Evolutionary conservation across 30 jellyfish, hydroid and myxozoan genomes (phyloP), one percentile per base, ranked within the genome.

Genomic region (Aurelia sp.): DNA sequence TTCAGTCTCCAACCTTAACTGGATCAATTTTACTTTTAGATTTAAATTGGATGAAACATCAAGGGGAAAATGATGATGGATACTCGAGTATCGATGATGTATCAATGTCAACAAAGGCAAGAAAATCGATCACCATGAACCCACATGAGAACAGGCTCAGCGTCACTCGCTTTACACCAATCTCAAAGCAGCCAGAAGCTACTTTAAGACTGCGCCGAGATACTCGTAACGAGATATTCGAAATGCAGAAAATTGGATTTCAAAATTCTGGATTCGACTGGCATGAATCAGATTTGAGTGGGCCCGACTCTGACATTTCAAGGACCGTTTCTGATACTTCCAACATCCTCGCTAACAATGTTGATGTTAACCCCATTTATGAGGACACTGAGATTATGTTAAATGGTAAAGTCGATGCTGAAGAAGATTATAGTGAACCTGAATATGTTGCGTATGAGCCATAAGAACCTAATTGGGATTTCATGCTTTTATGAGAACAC

Each of bases 51-150:
- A 19, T 52, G 21, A 13, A 19, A 13, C 41, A 44, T 18, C 35
- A 20, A 9, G 51, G 21, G 2, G 84, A 52, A 73, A 73, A 30
- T 12, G 84, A 73, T 21, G 84, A 73, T 52, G 84, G 84, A 19
- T 73, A 73, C 21, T 51, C 84, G 3, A 73, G 84, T 23, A 73
- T 73, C 19, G 48, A 18, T 21, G 84, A 73, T 23, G 22, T 51
- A 23, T 68, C 84, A 19, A 6, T 73, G 70, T 23, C 84, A 20
- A 9, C 23, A 44, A 44, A 44, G 2, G 84, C 62, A 47, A 15
- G 47, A 73, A 71, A 40, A 35, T 13, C 62, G 3, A 13, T 7
- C 65, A 2, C 30, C 8, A 55, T 40, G 31, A 19, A 9, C 55
- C 10, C 55, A 44, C 55, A 44, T 10, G 15, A 44, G 55, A 44